phyloP scores from a whole-genome alignment of 2,113 vertebrate species.

The Nesogale talazaci region DNA sequence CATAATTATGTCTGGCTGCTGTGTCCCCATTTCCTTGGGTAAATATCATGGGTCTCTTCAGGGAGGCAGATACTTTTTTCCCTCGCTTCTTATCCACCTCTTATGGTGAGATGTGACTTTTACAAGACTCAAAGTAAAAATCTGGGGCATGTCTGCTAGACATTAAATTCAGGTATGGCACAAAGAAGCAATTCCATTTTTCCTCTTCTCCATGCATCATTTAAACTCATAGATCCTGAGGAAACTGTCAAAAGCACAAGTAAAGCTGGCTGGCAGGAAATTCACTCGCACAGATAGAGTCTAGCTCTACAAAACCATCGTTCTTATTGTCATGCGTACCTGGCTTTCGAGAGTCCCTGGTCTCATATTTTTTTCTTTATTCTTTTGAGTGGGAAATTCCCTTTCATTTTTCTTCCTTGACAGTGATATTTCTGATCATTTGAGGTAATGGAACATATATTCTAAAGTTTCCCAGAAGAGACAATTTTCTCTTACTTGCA shows the following conservation, averaged over 20 bases:
- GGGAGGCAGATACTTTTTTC: background rate
- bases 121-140: background rate
- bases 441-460: background rate
- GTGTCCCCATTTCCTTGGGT: background rate
- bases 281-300: background rate
- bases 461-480: background rate
- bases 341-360: background rate
- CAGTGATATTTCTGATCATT: background rate
- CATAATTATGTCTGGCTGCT: background rate
- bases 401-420: background rate
- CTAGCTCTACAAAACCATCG: background rate
- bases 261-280: background rate
- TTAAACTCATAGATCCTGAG: constrained; percentile 25
- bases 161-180: background rate
- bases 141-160: background rate
- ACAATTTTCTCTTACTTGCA: background rate
- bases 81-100: background rate
- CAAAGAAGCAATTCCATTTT: background rate
- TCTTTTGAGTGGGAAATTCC: background rate
- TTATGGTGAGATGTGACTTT: background rate
- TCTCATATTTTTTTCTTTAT: background rate
- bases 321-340: accelerated
- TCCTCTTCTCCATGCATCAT: background rate
- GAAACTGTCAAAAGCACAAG: constrained; percentile 1
- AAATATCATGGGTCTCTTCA: background rate